Conservation (phyloP, 2,888 invertebrate species). For the Drosophila infuscata region DNA sequence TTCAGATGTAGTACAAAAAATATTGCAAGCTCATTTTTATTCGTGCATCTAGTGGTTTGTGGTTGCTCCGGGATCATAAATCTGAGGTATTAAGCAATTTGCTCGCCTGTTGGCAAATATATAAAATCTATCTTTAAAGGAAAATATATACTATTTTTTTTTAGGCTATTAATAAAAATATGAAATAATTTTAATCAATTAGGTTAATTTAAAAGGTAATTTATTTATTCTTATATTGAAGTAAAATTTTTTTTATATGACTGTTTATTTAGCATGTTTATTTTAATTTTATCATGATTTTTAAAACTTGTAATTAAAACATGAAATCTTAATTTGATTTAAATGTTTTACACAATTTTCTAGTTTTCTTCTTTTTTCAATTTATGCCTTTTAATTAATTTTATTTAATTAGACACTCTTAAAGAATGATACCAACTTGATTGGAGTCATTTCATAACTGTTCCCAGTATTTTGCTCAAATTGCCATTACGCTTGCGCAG, state of each 20-base stretch:
- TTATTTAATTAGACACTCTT: not conserved
- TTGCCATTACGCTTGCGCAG: constrained; percentile 60
- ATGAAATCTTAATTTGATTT: not conserved
- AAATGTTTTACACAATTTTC: not conserved
- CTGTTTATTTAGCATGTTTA: not conserved
- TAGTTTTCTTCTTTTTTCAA: not conserved
- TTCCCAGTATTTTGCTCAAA: constrained; percentile 42
- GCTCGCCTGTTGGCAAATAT: not conserved
- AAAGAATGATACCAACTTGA: not conserved
- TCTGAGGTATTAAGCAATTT: constrained; percentile 2
- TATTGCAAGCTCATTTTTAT: constrained; percentile 48
- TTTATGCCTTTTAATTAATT: not conserved
- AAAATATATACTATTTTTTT: not conserved
- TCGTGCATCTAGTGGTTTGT: constrained; percentile 3
- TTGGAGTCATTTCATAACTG: constrained; percentile 2
- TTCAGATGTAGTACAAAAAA: not conserved
- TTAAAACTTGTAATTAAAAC: not conserved
- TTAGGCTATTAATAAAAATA: not conserved
- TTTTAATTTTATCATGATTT: not conserved
- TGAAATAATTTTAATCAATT: not conserved
- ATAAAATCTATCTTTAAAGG: not conserved
- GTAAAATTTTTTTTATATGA: not conserved
- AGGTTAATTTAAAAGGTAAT: not conserved
- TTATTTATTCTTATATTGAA: not conserved
- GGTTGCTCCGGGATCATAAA: not conserved